A percentile compares a stretch with the other conserved stretches of the same genome.
These are phyloP conservation scores for Apodemia hepburni DNA, from an alignment of 2,888 invertebrate genomes.

Conservation along the genomic window DNA sequence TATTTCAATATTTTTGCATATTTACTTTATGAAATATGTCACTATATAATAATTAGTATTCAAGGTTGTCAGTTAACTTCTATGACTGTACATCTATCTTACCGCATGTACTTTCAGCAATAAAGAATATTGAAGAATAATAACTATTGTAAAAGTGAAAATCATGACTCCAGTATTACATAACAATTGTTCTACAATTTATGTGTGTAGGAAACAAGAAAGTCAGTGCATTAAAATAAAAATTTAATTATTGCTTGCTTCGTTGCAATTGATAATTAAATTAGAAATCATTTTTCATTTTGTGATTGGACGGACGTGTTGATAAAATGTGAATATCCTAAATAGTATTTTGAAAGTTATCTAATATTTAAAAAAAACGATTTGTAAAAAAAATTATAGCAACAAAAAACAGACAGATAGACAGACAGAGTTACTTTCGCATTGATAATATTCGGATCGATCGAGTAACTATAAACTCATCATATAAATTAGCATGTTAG, in stretches of 20 bases:
- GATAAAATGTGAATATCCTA: too few species aligned
- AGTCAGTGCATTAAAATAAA: slow-evolving; percentile 42
- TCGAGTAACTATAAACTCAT: too few species aligned
- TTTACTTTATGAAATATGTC: too few species aligned
- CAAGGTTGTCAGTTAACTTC: background rate
- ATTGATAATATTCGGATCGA: too few species aligned
- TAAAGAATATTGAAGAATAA: slow-evolving; percentile 43
- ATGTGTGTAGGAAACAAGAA: slow-evolving; percentile 35
- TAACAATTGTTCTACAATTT: slow-evolving; percentile 41
- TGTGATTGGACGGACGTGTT: background rate
- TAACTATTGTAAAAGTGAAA: slow-evolving; percentile 53
- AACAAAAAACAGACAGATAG: too few species aligned
- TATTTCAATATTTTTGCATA: too few species aligned
- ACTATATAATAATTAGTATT: too few species aligned
- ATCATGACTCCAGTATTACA: slow-evolving; percentile 54
- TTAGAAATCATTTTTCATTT: slow-evolving; percentile 15
- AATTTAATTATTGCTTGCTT: slow-evolving; percentile 39
- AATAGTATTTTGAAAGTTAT: too few species aligned
- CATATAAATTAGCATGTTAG: too few species aligned
- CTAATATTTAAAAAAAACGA: too few species aligned
- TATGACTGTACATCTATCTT: slow-evolving; percentile 35
- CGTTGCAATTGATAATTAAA: slow-evolving; percentile 40
- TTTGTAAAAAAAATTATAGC: too few species aligned
- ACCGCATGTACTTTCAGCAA: slow-evolving; percentile 49
- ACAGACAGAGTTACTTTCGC: too few species aligned